Evolutionary conservation across 1,140 invertebrate species (phyloP).

Genomic region (Brachionus angularis): DNA sequence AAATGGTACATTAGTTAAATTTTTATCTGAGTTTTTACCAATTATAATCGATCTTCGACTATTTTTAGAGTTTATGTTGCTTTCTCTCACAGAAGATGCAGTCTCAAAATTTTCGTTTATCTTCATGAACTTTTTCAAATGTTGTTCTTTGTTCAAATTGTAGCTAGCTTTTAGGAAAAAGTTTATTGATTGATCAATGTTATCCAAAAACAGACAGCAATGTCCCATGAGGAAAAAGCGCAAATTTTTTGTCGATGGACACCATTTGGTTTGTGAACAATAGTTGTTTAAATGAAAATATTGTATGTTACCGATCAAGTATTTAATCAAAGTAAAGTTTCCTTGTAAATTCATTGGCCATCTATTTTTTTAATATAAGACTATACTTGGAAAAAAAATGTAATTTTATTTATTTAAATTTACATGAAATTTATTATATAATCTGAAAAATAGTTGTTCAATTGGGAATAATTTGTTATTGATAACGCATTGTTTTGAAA

Average conservation of each 20-base stretch:
- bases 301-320: slow-evolving; percentile 14
- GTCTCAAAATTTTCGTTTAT: neutral
- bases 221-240: slow-evolving; percentile 26
- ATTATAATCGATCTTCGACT: slow-evolving; percentile 18
- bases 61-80: neutral
- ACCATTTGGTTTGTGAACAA: slow-evolving; percentile 12
- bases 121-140: neutral
- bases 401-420: too few relatives aligned
- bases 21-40: neutral
- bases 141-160: slow-evolving; percentile 10
- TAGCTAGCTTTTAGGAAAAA: slow-evolving; percentile 35
- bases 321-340: neutral
- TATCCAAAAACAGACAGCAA: slow-evolving; percentile 29
- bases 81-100: neutral
- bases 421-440: slow-evolving; percentile 17
- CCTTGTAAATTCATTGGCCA: slow-evolving; percentile 17
- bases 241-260: neutral
- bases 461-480: slow-evolving; percentile 26
- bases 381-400: neutral
- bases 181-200: slow-evolving; percentile 28
- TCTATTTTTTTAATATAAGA: neutral
- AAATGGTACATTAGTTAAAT: neutral
- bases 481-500: neutral
- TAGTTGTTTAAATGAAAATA: slow-evolving; percentile 32
- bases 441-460: neutral